Evolutionary conservation across 2,888 invertebrate genomes (phyloP).

Genomic region (Acanthacorydalis orientalis): DNA sequence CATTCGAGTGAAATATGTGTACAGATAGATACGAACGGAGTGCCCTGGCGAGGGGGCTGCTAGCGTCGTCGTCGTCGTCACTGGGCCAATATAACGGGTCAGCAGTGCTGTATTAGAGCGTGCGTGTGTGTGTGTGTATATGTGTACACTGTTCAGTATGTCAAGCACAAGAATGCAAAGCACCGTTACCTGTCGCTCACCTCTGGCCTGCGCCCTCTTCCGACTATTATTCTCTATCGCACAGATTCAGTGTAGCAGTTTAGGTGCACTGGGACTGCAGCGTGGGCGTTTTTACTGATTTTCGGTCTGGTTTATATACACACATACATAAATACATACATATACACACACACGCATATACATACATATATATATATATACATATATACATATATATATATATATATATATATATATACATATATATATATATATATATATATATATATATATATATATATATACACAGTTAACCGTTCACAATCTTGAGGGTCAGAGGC

Average conservation of each 20-base stretch:
- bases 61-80: constrained; percentile 14
- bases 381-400: too few species aligned
- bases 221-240: too few species aligned
- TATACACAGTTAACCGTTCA: too few species aligned
- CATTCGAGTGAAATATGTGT: background rate
- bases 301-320: background rate
- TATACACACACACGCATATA: background rate
- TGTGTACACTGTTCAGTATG: background rate
- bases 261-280: too few species aligned
- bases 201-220: background rate
- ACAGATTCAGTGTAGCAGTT: too few species aligned
- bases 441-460: too few species aligned
- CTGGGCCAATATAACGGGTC: constrained; percentile 22
- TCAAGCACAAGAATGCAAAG: background rate
- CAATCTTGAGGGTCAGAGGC: too few species aligned
- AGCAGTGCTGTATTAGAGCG: constrained; percentile 1
- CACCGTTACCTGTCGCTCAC: background rate
- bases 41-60: constrained; percentile 6
- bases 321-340: background rate
- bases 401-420: too few species aligned
- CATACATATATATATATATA: background rate
- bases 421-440: too few species aligned
- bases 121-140: constrained; percentile 3
- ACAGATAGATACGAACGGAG: background rate
- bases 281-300: too few species aligned